Conservation (phyloP, 2,888 invertebrate species). For the Aphidius colemani region DNA sequence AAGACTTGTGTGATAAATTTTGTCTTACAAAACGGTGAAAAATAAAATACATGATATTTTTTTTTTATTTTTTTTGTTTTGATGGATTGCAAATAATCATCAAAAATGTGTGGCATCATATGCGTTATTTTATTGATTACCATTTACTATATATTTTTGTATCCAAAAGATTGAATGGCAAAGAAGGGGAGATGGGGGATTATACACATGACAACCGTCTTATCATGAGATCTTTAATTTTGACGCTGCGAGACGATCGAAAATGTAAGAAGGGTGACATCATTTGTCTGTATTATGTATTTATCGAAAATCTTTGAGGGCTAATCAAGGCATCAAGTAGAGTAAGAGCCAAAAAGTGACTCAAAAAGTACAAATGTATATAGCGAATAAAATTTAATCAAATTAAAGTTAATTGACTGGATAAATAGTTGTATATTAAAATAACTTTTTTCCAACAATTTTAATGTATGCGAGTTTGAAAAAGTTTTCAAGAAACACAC, state of each 20-base stretch:
- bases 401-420: constrained; percentile 6
- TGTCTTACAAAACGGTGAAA: neutral
- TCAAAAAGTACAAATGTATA: constrained; percentile 25
- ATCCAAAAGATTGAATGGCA: constrained; percentile 3
- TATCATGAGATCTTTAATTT: constrained; percentile 60
- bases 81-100: constrained; percentile 43
- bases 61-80: neutral
- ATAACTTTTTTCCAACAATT: neutral
- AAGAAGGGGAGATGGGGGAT: constrained; percentile 21
- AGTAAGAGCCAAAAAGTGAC: constrained; percentile 29
- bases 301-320: constrained; percentile 21
- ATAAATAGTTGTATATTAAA: neutral
- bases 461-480: constrained; percentile 51
- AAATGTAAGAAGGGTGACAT: constrained; percentile 34
- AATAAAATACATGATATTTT: neutral
- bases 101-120: constrained; percentile 3
- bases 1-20: too few species aligned
- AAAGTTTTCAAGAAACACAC: constrained; percentile 49
- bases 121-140: too few species aligned
- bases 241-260: constrained; percentile 31
- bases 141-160: constrained; percentile 22
- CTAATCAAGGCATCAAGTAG: constrained; percentile 8
- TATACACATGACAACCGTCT: constrained; percentile 40
- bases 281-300: constrained; percentile 56
- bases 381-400: constrained; percentile 34